A percentile compares a stretch with the other conserved stretches of the same genome.
These are phyloP conservation scores for Pogonocherus hispidulus DNA, from an alignment of 2,888 invertebrate genomes.

Conservation along the genomic window DNA sequence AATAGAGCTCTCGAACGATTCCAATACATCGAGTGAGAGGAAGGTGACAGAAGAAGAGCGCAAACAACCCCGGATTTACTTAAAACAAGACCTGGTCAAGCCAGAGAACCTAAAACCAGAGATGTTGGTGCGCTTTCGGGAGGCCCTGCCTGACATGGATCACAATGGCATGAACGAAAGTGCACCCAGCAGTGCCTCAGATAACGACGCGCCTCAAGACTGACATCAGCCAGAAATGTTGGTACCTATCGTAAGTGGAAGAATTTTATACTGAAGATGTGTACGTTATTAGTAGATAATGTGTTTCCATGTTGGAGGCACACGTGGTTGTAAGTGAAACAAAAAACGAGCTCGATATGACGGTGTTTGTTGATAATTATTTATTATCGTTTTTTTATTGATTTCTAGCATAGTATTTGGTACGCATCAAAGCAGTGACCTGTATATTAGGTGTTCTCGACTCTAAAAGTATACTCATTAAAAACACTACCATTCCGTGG, in stretches of 20 bases:
- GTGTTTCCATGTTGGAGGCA: conserved; percentile 45
- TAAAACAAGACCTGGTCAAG: conserved; percentile 68
- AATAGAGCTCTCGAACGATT: conserved; percentile 68
- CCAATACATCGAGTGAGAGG: conserved; percentile 61
- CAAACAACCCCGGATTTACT: conserved; percentile 64
- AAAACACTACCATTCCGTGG: conserved; percentile 44
- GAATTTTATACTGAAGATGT: conserved; percentile 64
- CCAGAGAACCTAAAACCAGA: conserved; percentile 68
- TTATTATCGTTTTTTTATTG: conserved; percentile 54
- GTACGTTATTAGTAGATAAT: conserved; percentile 37
- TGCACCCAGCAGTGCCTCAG: conserved; percentile 66
- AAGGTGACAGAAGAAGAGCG: conserved; percentile 47
- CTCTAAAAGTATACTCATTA: conserved; percentile 59
- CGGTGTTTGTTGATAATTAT: conserved; percentile 68
- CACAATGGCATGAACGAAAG: conserved; percentile 65
- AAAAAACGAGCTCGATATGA: conserved; percentile 63
- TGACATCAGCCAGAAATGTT: conserved; percentile 61
- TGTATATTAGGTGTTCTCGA: conserved; percentile 64
- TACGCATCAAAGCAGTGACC: conserved; percentile 67
- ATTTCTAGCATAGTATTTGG: conserved; percentile 51
- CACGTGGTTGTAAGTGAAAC: conserved; percentile 58
- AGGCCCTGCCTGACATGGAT: conserved; percentile 61
- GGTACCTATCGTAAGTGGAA: conserved; percentile 63
- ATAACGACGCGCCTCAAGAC: conserved; percentile 68
- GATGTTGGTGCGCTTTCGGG: conserved; percentile 67